Percentiles rank a stretch among this genome's conserved stretches.
Conservation (phyloP, 2,797 vertebrate genomes). For the Psittacula derbiana region DNA sequence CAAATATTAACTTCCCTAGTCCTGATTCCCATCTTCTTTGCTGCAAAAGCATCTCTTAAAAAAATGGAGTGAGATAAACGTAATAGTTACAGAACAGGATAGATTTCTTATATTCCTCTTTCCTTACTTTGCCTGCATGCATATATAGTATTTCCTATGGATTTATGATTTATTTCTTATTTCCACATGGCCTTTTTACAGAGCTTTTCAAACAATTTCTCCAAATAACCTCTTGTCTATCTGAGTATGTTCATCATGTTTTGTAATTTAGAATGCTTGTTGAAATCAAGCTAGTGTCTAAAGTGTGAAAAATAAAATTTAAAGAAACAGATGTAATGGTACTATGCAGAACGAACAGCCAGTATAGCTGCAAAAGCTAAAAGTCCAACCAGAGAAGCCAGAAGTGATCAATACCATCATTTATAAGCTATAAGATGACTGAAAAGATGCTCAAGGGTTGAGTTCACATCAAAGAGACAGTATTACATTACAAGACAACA, state of each 20-base stretch:
- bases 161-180: background rate
- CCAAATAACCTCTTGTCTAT: background rate
- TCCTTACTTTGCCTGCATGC: background rate
- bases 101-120: background rate
- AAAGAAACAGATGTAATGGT: background rate
- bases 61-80: background rate
- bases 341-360: background rate
- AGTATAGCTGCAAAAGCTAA: background rate
- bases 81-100: background rate
- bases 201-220: background rate
- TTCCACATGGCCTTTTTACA: background rate
- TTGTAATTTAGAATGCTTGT: background rate
- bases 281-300: background rate
- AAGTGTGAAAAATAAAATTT: background rate
- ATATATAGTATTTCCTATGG: background rate
- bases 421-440: background rate
- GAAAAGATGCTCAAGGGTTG: background rate
- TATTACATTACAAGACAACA: background rate
- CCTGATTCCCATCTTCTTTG: background rate
- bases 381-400: background rate
- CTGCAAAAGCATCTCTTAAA: background rate
- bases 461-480: background rate
- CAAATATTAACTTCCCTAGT: background rate
- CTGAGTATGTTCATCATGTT: fast-evolving
- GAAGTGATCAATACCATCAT: background rate